Evolutionary conservation across 92 coral and sea anemone genomes (phyloP), one percentile per base, ranked within the genome.

Genomic region (Epizoanthus rinbou): DNA sequence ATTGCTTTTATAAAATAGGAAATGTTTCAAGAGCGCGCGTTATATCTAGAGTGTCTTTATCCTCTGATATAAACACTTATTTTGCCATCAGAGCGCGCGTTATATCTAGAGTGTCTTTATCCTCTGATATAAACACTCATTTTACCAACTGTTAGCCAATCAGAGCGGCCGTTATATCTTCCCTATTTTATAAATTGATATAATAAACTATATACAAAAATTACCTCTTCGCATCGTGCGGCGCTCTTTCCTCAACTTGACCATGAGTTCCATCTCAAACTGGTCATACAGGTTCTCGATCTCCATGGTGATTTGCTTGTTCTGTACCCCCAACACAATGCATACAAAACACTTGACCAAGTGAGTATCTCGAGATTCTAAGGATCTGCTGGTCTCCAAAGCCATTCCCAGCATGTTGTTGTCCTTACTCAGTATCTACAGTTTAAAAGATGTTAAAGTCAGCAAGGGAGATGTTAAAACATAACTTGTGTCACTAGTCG

Each of bases 241-340:
- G 45, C 92, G 81, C 80, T 93, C 98, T 66, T 66, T 85, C 56
- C 70, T 92, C 67, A 89, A 80, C 81, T 69, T 80, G 18, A 78
- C 81, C 79, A 79, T 72, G 31, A 93, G 86, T 15, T 64, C 64
- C 86, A 80, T 84, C 66, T 93, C 93, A 68, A 93, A 91, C 54
- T 85, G 93, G 76, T 90, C 95, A 85, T 94, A 97, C 91, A 93
- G 31, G 83, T 80, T 85, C 71, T 94, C 99, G 17, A 97, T 90
- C 82, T 97, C 99, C 86, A 86, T 78, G 45, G 88, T 65, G 11
- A 97, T 73, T 53, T 90, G 90, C 57, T 94, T 89, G 81, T 91
- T 90, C 73, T 78, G 90, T 14, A 97, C 91, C 64, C 98, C 99
- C 47, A 97, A 90, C 52, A 97, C 99, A 19, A 97, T 94, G 68